Base-by-base conservation (phyloP, 2,888 invertebrate genomes). In the Chironomus riparius region DNA sequence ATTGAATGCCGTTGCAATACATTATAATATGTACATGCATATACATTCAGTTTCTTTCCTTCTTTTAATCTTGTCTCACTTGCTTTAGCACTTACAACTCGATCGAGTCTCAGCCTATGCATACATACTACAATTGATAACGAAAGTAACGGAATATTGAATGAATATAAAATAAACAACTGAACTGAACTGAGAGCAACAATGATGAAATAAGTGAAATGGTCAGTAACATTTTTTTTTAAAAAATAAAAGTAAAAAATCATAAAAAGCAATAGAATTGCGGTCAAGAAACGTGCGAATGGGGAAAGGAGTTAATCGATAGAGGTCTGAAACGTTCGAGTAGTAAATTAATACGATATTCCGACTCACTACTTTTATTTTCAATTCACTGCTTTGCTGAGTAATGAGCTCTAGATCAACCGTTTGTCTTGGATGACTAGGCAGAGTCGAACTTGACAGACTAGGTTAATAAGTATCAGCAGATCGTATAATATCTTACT, bases 131-230 rank as follows among this genome's bases (percentile, higher is more conserved):
- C 62, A 47, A 65, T 47, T 61, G 73, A 73, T 73, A 73, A 73
- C 73, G 73, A 73, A 73, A 73, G 73, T 73, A 65, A 65, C 62
- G 62, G 62, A 62, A 18, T 18, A 21, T 18, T 38, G 10, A 38
- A 38, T 38, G 38, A 38, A 38, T 38, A 38, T 10, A 38, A 38
- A 38, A 56, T 72, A n/a, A n/a, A n/a, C n/a, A n/a, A 18, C 21
- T n/a, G 47, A 65, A 38, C 38, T 38, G 38, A 73, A 65, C 62
- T 65, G 73, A 73, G 73, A 73, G 73, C 62, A 73, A 65, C 24
- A 65, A 61, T 38, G 65, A 65, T 73, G 73, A 73, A 73, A 47
- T 47, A 69, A 73, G 73, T 73, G 73, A 65, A 73, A 73, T 73
- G 73, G 73, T 56, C 56, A 72, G 50, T 72, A 72, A 62, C 56